Percentiles rank a stretch among this genome's conserved stretches.
These are phyloP conservation scores for Odocoileus hemionus DNA, from an alignment of 2,113 vertebrate species.

Conservation along the genomic window DNA sequence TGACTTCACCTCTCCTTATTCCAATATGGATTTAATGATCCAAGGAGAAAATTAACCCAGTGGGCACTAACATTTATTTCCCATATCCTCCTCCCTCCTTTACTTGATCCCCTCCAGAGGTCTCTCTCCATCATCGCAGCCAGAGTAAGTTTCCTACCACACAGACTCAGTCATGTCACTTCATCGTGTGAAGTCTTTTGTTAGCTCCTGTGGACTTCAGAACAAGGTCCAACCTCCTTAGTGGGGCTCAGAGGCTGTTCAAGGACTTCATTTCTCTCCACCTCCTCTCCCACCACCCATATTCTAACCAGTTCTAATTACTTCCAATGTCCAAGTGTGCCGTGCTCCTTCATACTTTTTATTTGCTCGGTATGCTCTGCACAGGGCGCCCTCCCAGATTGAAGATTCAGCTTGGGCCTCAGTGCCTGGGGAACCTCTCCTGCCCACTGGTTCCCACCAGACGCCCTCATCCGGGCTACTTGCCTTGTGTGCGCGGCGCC, in stretches of 20 bases:
- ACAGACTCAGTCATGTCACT: background rate
- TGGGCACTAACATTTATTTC: background rate
- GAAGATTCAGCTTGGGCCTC: background rate
- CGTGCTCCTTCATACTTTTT: background rate
- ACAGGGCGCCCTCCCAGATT: background rate
- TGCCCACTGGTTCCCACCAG: background rate
- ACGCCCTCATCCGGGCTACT: accelerated
- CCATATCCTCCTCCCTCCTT: accelerated
- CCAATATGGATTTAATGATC: background rate
- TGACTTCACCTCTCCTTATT: background rate
- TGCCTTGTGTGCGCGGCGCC: accelerated
- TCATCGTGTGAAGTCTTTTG: background rate
- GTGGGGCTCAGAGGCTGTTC: background rate
- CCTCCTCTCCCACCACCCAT: background rate
- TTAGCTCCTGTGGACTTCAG: background rate
- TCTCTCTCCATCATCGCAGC: too few species aligned
- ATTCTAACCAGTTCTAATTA: background rate
- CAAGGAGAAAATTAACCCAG: background rate
- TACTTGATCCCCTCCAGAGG: background rate
- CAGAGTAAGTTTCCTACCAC: background rate
- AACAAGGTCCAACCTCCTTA: background rate
- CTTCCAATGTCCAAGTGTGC: background rate
- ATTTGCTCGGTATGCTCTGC: background rate
- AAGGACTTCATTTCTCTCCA: background rate
- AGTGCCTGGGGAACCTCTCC: background rate